Percentiles rank a stretch among this genome's conserved stretches.
Evolutionary conservation across 2,797 vertebrate genomes (phyloP).

Genomic region (Scomberomorus guttatus): DNA sequence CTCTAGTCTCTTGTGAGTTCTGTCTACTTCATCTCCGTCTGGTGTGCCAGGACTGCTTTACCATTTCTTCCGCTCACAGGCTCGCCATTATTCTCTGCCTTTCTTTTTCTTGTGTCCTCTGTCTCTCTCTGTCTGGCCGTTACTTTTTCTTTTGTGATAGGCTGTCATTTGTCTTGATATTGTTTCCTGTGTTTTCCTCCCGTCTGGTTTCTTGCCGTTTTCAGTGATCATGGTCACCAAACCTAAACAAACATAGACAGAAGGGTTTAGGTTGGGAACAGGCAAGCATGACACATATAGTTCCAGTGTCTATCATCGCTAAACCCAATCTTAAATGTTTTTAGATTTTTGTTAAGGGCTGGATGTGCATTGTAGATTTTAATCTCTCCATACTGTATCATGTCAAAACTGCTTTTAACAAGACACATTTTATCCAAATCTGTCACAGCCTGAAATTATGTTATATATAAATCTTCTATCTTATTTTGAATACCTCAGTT

Average conservation of each 20-base stretch:
- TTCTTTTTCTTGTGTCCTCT: slow-evolving; percentile 22
- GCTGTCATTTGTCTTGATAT: slow-evolving; percentile 42
- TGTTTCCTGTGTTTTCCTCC: slow-evolving; percentile 38
- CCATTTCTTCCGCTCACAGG: slow-evolving; percentile 40
- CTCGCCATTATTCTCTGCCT: slow-evolving; percentile 42
- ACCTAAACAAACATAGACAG: slow-evolving; percentile 9
- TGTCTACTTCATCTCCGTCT: slow-evolving; percentile 55
- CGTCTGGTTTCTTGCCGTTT: slow-evolving; percentile 23
- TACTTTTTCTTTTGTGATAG: slow-evolving; percentile 31
- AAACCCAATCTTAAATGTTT: slow-evolving; percentile 8
- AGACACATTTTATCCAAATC: no score
- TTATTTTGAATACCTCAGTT: no score
- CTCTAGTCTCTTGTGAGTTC: slow-evolving; percentile 49
- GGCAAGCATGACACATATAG: background rate
- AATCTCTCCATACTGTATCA: background rate
- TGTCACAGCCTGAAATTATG: no score
- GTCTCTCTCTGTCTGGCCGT: slow-evolving; percentile 22
- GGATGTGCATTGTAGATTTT: background rate
- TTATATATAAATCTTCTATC: no score
- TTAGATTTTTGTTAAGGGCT: background rate
- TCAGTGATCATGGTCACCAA: slow-evolving; percentile 21
- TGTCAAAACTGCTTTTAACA: no score
- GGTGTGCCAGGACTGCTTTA: slow-evolving; percentile 45
- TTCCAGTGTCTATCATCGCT: slow-evolving; percentile 2
- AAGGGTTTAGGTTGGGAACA: slow-evolving; percentile 8